phyloP scores from a whole-genome alignment of 1,140 invertebrate genomes.

The Drosophila dunni region DNA sequence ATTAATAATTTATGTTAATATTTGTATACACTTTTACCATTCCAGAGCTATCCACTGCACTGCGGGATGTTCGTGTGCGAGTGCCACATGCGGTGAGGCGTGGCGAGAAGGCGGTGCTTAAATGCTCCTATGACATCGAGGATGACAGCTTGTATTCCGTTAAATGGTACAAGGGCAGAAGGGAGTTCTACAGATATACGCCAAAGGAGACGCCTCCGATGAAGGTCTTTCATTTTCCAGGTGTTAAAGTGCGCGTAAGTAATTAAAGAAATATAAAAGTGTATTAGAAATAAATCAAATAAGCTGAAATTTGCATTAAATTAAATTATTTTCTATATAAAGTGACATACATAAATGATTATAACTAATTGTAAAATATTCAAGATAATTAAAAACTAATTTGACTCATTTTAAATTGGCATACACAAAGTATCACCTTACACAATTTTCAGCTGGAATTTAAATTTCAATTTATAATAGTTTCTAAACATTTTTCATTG shows the following conservation, averaged over 20 bases:
- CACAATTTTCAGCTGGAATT: conserved; percentile 1
- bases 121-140: conserved; percentile 92
- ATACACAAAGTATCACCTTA: no score
- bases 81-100: conserved; percentile 89
- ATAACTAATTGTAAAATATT: no score
- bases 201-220: conserved; percentile 90
- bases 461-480: no score
- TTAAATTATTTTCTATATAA: no score
- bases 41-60: conserved; percentile 70
- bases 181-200: conserved; percentile 92
- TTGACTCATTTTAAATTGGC: no score
- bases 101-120: conserved; percentile 88
- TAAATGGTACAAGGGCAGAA: conserved; percentile 92
- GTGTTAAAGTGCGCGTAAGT: conserved; percentile 91
- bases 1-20: conserved; percentile 54
- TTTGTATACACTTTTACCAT: conserved; percentile 31
- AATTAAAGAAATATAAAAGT: no score
- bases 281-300: no score
- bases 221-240: conserved; percentile 90
- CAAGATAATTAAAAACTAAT: no score
- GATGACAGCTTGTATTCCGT: conserved; percentile 91
- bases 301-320: no score
- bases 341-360: no score
- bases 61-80: conserved; percentile 88
- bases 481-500: not conserved